A percentile compares a stretch with the other conserved stretches of the same genome.
Conservation (phyloP, 2,113 vertebrate genomes). For the Steatornis caripensis region DNA sequence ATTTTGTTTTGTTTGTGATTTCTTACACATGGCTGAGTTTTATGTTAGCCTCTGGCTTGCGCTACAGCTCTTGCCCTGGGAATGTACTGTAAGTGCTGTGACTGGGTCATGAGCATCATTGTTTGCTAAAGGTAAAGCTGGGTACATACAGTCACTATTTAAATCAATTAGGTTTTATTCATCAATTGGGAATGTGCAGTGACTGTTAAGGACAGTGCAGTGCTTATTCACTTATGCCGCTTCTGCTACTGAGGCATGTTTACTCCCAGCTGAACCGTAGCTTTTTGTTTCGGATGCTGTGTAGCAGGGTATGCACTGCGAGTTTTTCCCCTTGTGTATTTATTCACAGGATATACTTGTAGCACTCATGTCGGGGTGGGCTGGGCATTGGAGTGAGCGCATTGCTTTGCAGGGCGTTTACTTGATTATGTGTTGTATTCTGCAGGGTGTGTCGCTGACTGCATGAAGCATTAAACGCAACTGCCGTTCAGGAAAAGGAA, state of each 20-base stretch:
- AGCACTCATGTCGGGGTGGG: not conserved
- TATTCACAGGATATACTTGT: not conserved
- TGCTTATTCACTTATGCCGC: not conserved
- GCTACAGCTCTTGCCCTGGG: not conserved
- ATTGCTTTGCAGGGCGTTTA: conserved; percentile 27
- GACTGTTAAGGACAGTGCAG: not conserved
- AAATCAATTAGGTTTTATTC: not conserved
- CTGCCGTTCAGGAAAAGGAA: conserved; percentile 54
- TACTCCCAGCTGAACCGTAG: not conserved
- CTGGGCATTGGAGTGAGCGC: not conserved
- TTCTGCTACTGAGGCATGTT: not conserved
- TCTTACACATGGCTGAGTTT: not conserved
- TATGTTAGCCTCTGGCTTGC: not conserved
- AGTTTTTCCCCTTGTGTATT: not conserved
- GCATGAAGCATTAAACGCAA: not conserved
- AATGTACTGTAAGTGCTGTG: not conserved
- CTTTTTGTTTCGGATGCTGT: not conserved
- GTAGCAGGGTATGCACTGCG: not conserved
- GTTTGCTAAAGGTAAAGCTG: conserved; percentile 39
- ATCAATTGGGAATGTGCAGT: not conserved
- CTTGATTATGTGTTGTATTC: not conserved
- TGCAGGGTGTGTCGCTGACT: conserved; percentile 30
- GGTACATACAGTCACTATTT: not conserved
- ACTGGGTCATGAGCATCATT: not conserved
- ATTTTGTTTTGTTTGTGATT: not conserved